Evolutionary conservation across 1,140 invertebrate species (phyloP), one percentile per base, ranked within the genome.

Genomic region (Atta cephalotes): DNA sequence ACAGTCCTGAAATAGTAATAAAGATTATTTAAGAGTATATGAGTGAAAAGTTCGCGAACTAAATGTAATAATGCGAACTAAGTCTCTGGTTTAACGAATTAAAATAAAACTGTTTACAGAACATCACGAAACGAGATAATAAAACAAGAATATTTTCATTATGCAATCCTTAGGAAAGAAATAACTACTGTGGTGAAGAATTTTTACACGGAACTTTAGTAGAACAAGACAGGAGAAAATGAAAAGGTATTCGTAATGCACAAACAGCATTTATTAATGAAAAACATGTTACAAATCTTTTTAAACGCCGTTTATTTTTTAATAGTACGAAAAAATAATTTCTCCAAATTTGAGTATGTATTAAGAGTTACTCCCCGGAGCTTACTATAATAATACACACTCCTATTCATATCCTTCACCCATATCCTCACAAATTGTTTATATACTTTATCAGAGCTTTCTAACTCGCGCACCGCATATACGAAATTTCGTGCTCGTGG

Each of bases 1-100:
- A 92, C 65, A 66, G 77, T 90, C 91, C 93, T 94, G 93, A 91
- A 94, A 94, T 35, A 65, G 80, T 85, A 91, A 88, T 76, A 90
- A 70, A 88, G 87, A 81, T 35, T 88, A 85, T 86, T 82, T 79
- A 86, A 31, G 9, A 62, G 25, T n/a, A n/a, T 4, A 18, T 7
- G 18, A 65, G 16, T 56, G 21, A 31, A 31, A 84, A 53, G 4
- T 39, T 14, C 10, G 7, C 9, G 51, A 6, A 39, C 18, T 65
- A 18, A 35, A 0, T 0, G 5, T 31, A 31, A 6, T 28, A 85
- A 39, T 7, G 10, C 65, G 12, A 25, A 2, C 16, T 12, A 58
- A 58, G 16, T 31, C 10, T 2, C 2, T 31, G n/a, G 3, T 62
- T 39, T 62, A 53, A 49, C 25, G 10, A 82, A 49, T 14, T 18